phyloP scores from a whole-genome alignment of 2,113 vertebrate genomes.

The Felis catus region DNA sequence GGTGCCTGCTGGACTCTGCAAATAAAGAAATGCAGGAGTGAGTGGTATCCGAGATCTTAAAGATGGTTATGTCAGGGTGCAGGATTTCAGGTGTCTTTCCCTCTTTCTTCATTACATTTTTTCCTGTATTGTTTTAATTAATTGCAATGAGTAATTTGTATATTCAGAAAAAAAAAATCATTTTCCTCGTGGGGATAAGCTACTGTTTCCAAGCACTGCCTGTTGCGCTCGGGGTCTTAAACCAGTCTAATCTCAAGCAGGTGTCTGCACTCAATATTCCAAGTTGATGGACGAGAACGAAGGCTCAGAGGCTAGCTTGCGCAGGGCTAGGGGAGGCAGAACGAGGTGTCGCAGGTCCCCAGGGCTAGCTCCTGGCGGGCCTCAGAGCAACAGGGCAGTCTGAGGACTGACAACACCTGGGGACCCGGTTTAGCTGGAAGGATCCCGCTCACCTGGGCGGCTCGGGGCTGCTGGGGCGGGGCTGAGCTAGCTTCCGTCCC shows the following conservation, averaged over 20 bases:
- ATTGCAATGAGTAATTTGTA: not conserved
- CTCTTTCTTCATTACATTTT: not conserved
- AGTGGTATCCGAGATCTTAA: not conserved
- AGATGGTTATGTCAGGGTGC: not conserved
- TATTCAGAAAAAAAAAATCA: not conserved
- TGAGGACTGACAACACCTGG: accelerated
- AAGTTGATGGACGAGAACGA: not conserved
- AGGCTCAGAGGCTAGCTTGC: not conserved
- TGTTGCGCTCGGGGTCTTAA: not conserved
- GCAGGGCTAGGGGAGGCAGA: not conserved
- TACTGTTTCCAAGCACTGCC: not conserved
- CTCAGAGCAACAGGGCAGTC: accelerated
- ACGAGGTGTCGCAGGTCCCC: too few relatives aligned
- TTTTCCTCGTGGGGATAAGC: not conserved
- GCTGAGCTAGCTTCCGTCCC: not conserved
- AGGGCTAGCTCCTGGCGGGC: not conserved
- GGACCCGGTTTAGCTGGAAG: too few relatives aligned
- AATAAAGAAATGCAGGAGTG: not conserved
- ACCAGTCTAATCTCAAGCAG: not conserved
- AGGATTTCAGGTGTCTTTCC: not conserved
- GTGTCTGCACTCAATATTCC: not conserved
- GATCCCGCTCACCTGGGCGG: accelerated
- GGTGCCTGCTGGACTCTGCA: not conserved
- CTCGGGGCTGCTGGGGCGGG: not conserved
- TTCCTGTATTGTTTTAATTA: not conserved